phyloP scores from a whole-genome alignment of 2,888 invertebrate species.

The Seira sanloemensis region DNA sequence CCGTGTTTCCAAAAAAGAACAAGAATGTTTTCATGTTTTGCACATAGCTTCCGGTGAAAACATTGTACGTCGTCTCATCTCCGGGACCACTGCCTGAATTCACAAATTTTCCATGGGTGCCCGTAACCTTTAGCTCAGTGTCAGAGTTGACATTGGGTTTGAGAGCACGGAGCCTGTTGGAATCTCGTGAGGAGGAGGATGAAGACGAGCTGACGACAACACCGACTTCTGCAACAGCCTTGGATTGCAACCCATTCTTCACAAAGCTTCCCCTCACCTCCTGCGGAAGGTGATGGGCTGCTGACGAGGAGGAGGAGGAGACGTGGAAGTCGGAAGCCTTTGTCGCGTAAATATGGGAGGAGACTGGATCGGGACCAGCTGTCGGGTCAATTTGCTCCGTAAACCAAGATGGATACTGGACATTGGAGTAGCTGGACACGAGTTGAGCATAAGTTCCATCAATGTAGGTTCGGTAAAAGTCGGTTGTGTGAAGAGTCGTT shows the following conservation, averaged over 20 bases:
- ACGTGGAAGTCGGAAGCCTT: constrained; percentile 38
- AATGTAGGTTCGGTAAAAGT: constrained; percentile 76
- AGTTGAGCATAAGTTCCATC: constrained; percentile 76
- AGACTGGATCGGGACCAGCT: constrained; percentile 33
- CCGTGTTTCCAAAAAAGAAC: constrained; percentile 75
- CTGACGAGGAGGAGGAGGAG: constrained; percentile 67
- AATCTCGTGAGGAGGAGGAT: constrained; percentile 30
- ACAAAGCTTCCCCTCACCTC: constrained; percentile 67
- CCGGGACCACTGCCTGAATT: constrained; percentile 67
- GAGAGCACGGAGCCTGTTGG: constrained; percentile 60
- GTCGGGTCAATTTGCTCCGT: constrained; percentile 73
- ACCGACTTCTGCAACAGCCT: constrained; percentile 67
- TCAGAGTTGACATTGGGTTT: constrained; percentile 66
- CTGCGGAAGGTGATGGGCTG: constrained; percentile 56
- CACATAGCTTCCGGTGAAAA: constrained; percentile 75
- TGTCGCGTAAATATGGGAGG: constrained; percentile 39
- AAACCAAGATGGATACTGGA: constrained; percentile 73
- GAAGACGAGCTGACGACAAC: constrained; percentile 57
- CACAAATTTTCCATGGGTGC: constrained; percentile 74
- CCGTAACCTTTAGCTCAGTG: constrained; percentile 74
- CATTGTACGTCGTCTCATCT: constrained; percentile 74
- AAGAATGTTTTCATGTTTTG: constrained; percentile 74
- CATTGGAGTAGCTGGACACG: constrained; percentile 74
- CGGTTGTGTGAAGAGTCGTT: constrained; percentile 75
- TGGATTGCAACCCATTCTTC: constrained; percentile 43